Evolutionary conservation across 2,888 invertebrate species (phyloP).

Genomic region (Eupelmus urozonus): DNA sequence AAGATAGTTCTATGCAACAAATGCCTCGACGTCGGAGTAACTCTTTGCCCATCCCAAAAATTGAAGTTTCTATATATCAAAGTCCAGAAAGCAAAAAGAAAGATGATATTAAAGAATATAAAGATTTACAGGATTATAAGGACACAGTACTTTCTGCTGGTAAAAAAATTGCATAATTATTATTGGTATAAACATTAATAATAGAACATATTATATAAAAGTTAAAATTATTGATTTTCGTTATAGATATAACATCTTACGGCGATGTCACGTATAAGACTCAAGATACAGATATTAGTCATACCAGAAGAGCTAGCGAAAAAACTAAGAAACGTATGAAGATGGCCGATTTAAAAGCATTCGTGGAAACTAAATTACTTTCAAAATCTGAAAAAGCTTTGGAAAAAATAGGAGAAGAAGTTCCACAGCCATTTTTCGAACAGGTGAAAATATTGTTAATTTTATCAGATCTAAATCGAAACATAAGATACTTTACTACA

Average conservation of each 20-base stretch:
- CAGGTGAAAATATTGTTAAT: constrained; percentile 60
- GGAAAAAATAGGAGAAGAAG: constrained; percentile 92
- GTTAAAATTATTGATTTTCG: not conserved
- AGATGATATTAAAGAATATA: constrained; percentile 85
- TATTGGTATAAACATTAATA: not conserved
- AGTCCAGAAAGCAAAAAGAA: constrained; percentile 85
- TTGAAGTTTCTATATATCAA: constrained; percentile 91
- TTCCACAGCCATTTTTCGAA: constrained; percentile 75
- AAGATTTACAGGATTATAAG: constrained; percentile 87
- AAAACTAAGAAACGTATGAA: constrained; percentile 92
- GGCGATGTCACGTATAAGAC: constrained; percentile 65
- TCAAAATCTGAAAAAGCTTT: constrained; percentile 95
- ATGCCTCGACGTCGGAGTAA: constrained; percentile 92
- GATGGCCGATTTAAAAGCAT: constrained; percentile 93
- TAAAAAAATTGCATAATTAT: not conserved
- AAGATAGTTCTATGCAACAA: constrained; percentile 87
- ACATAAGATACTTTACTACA: no score
- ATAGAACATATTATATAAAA: no score
- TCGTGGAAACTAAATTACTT: constrained; percentile 93
- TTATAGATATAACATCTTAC: constrained; percentile 56
- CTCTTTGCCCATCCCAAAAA: constrained; percentile 95
- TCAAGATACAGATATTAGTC: constrained; percentile 76
- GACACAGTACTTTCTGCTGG: constrained; percentile 81
- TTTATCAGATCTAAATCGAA: no score
- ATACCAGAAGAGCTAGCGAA: constrained; percentile 86